These are phyloP conservation scores for Heterotis niloticus DNA, from an alignment of 2,113 vertebrate genomes.

Conservation along the genomic window DNA sequence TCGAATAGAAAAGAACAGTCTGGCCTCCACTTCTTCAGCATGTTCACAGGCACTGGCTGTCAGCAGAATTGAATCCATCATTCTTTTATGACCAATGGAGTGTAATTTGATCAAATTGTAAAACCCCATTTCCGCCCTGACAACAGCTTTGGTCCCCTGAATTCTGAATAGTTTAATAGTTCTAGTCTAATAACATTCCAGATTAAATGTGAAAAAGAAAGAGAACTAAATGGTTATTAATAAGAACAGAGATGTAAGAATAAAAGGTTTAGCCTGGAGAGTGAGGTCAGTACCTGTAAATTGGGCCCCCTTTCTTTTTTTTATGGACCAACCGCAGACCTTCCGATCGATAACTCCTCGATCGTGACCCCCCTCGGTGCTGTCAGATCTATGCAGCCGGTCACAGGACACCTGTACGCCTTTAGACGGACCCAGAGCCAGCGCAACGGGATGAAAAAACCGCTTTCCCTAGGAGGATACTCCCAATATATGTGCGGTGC, in stretches of 20 bases:
- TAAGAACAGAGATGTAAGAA: slow-evolving; percentile 16
- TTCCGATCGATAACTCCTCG: neutral
- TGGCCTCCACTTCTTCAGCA: slow-evolving; percentile 8
- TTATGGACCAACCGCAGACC: slow-evolving; percentile 8
- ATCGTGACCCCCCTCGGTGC: neutral
- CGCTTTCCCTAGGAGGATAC: neutral
- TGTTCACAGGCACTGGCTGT: slow-evolving; percentile 16
- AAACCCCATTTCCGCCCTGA: slow-evolving; percentile 20
- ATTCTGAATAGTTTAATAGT: slow-evolving; percentile 10
- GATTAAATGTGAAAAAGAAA: slow-evolving; percentile 19
- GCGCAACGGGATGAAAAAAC: neutral
- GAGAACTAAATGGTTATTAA: slow-evolving; percentile 14
- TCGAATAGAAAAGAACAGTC: slow-evolving; percentile 23
- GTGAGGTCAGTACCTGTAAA: slow-evolving; percentile 11
- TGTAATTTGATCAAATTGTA: slow-evolving; percentile 30
- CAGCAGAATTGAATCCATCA: slow-evolving; percentile 27
- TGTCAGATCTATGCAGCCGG: neutral
- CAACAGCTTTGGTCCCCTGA: slow-evolving; percentile 19
- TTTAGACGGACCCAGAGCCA: neutral
- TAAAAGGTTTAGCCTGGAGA: slow-evolving; percentile 15
- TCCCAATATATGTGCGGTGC: neutral
- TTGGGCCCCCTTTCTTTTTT: neutral
- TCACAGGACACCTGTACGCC: neutral
- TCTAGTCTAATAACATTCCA: slow-evolving; percentile 7
- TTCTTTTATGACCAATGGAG: slow-evolving; percentile 21